Conservation (phyloP, 1,140 invertebrate genomes). For the Bombus breviceps region DNA sequence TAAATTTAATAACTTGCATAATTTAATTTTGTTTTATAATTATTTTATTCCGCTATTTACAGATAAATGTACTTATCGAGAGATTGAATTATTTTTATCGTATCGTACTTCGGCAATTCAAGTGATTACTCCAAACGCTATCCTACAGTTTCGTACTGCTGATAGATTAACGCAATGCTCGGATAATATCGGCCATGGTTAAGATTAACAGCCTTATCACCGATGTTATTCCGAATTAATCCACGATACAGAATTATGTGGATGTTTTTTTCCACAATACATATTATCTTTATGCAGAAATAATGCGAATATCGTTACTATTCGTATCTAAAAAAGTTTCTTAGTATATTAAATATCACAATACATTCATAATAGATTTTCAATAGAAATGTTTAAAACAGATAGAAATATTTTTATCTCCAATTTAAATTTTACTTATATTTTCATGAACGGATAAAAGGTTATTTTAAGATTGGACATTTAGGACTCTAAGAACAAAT, state of each 20-base stretch:
- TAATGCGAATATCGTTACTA: too few relatives aligned
- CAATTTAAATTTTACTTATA: too few relatives aligned
- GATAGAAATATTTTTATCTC: too few relatives aligned
- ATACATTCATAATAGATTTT: not conserved
- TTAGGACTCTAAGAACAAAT: too few relatives aligned
- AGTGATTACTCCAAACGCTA: slow-evolving; percentile 46
- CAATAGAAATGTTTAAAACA: too few relatives aligned
- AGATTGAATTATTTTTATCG: slow-evolving; percentile 38
- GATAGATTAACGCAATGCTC: slow-evolving; percentile 45
- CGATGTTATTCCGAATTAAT: slow-evolving; percentile 63
- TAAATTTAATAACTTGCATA: not conserved
- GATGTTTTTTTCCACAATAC: slow-evolving; percentile 20
- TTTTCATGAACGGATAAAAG: too few relatives aligned
- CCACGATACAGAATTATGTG: slow-evolving; percentile 38
- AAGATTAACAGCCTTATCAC: slow-evolving; percentile 66
- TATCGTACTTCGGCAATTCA: slow-evolving; percentile 8
- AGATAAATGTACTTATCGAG: not conserved
- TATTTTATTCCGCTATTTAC: slow-evolving; percentile 9
- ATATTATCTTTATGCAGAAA: slow-evolving; percentile 25
- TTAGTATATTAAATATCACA: too few relatives aligned
- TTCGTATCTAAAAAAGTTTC: too few relatives aligned
- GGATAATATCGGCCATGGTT: slow-evolving; percentile 60
- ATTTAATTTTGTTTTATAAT: not conserved
- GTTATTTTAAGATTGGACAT: too few relatives aligned
- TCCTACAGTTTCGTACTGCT: slow-evolving; percentile 34